Evolutionary conservation across 2,888 invertebrate species (phyloP), one percentile per base, ranked within the genome.

Genomic region (Sphaerophoria taeniata): DNA sequence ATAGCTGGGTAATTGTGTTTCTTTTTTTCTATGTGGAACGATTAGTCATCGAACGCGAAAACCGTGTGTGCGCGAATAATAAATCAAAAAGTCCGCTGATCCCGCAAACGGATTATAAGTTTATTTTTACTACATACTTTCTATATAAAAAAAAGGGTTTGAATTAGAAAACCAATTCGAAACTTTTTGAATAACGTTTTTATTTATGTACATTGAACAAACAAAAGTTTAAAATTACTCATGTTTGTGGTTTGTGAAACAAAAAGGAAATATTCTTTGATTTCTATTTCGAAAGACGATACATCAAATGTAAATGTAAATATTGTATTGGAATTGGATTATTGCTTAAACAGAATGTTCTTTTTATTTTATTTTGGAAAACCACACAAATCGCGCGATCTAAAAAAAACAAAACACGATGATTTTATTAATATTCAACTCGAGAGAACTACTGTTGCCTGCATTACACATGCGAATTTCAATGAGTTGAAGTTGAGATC

Each of bases 1-100:
- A 81, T 81, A 81, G 81, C 76, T 70, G 85, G 76, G 76, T 73
- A 85, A 85, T 85, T 85, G 81, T 80, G 24, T 1, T 24, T 24
- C 2, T 24, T 24, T 85, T 77, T 81, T 85, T 81, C 72, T 77
- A 81, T 85, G 73, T 73, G 61, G 45, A 63, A 73, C 69, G 85
- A 70, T 85, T 81, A 85, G 73, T 85, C 85, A 85, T 60, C 49
- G 78, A n/a, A 47, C 11, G 53, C 47, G 47, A 24, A 24, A 24
- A 2, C 4, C 4, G 34, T 61, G n/a, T 24, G 65, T 63, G 63
- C 51, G 69, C 51, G 72, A 73, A 77, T 69, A 61, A 77, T 81
- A 77, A 80, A 77, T 81, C 69, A 73, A 56, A 24, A 55, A 75
- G 71, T 84, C 72, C 71, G 71, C 61, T 73, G 69, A 80, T 80